These are phyloP conservation scores for Anomalospiza imberbis DNA, from an alignment of 2,797 vertebrate genomes.

Conservation along the genomic window DNA sequence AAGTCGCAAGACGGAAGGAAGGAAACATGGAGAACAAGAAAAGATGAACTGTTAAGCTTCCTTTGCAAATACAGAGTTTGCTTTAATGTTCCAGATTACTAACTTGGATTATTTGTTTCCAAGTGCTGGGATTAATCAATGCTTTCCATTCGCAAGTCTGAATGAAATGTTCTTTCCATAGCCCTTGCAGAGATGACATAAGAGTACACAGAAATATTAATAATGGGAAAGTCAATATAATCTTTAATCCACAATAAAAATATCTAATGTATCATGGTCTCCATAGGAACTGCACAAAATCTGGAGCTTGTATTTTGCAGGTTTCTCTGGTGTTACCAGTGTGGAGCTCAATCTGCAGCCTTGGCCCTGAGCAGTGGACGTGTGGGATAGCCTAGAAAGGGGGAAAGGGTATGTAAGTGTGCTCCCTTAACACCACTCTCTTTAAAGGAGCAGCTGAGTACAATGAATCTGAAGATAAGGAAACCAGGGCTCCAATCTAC, in stretches of 20 bases:
- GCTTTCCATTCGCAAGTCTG: background rate
- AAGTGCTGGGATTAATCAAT: background rate
- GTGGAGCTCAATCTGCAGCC: background rate
- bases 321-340: background rate
- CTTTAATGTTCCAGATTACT: conserved; percentile 41
- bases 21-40: conserved; percentile 5
- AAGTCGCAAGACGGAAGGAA: conserved; percentile 30
- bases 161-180: conserved; percentile 31
- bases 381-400: background rate
- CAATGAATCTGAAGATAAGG: background rate
- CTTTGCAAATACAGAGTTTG: conserved; percentile 22
- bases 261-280: background rate
- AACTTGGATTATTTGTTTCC: conserved; percentile 15
- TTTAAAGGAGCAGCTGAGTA: background rate
- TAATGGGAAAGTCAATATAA: background rate
- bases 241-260: background rate
- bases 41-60: conserved; percentile 37
- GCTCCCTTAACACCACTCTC: background rate
- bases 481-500: background rate
- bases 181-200: background rate
- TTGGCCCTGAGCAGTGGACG: background rate
- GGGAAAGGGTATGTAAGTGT: background rate
- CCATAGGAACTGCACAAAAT: background rate
- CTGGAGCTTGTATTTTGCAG: background rate
- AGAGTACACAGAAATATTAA: background rate